Evolutionary conservation across 2,113 vertebrate species (phyloP), one percentile per base, ranked within the genome.

Genomic region (Xiphophorus maculatus): DNA sequence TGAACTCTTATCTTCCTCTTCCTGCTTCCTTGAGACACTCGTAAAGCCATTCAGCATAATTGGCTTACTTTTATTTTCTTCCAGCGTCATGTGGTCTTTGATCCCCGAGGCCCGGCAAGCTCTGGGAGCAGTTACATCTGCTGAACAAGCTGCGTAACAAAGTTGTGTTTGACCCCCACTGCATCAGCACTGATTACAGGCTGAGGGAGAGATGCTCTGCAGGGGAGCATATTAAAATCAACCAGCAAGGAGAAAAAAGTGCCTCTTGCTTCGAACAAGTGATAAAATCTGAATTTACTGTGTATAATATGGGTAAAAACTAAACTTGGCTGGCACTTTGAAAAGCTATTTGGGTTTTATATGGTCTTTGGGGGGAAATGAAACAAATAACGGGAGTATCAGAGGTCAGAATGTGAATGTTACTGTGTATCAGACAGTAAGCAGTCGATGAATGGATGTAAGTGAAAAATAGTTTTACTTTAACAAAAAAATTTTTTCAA

Each of bases 11-110:
- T 84, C 76, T 81, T 42, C 37, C 33, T 73, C 35, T n/a, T 61
- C 66, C 30, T 12, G 63, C 51, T 78, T 74, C 74, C 69, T 77
- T 79, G 71, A 74, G 76, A 73, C 33, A 66, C 63, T 73, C 58
- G 44, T 60, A 76, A 86, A 83, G 73, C 68, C 70, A 81, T 88
- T 88, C 78, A 32, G 60, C 67, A 74, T 90, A 89, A 91, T 87
- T 90, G 88, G 78, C 82, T 84, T 85, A 70, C 66, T 81, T 86
- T 87, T 81, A 84, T 83, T 89, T 87, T 84, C 70, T 74, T 42
- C 65, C 80, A 72, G 62, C 70, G 64, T 79, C 84, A 63, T 81
- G 81, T 79, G 82, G 61, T 76, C 74, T 87, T 80, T 87, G 80
- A 85, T 89, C 84, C 77, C 82, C 0, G 48, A 66, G 74, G 85